Conservation (phyloP, 2,888 invertebrate genomes). For the Aproaerema taeniolella region DNA sequence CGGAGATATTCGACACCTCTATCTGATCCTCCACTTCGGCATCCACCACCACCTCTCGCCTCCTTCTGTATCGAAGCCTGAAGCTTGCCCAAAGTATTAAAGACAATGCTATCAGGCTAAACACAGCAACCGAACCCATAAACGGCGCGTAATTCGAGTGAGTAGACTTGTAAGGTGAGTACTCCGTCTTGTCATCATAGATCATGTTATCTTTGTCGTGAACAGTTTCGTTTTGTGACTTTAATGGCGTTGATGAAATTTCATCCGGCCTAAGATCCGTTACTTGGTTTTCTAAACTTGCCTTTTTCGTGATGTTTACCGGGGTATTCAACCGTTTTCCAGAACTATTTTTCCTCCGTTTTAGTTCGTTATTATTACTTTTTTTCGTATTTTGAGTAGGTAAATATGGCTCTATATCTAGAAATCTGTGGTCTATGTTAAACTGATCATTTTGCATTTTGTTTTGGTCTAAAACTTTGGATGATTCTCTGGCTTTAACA, state of each 20-base stretch:
- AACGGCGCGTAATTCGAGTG: constrained; percentile 54
- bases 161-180: constrained; percentile 53
- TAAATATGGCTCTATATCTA: constrained; percentile 40
- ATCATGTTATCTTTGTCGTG: constrained; percentile 28
- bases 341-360: constrained; percentile 36
- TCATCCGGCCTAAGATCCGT: no score
- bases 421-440: constrained; percentile 48
- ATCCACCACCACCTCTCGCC: constrained; percentile 43
- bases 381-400: constrained; percentile 34
- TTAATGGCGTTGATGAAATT: constrained; percentile 12
- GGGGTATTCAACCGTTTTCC: constrained; percentile 62
- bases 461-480: constrained; percentile 54
- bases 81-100: constrained; percentile 73
- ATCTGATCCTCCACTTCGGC: constrained; percentile 62
- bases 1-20: constrained; percentile 80
- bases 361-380: constrained; percentile 24
- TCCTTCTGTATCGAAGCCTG: constrained; percentile 55
- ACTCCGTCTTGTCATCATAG: constrained; percentile 53
- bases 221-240: constrained; percentile 33
- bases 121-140: constrained; percentile 77
- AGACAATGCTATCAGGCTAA: constrained; percentile 72
- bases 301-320: constrained; percentile 33
- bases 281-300: constrained; percentile 19
- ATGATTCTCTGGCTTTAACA: constrained; percentile 44
- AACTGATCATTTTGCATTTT: constrained; percentile 51